Conservation (phyloP, 2,888 invertebrate genomes). For the Troides helena region DNA sequence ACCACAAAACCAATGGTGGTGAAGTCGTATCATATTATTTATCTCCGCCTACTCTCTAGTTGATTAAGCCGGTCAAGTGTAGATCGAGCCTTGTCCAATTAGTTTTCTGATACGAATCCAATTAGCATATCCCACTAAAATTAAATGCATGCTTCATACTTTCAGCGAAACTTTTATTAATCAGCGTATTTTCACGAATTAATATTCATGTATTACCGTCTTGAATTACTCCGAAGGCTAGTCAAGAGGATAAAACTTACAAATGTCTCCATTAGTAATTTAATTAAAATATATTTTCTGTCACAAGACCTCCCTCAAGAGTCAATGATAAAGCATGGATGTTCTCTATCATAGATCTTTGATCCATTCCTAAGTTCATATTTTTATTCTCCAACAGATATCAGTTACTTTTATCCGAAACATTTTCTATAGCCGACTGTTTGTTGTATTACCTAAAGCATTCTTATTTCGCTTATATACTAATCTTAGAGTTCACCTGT, state of each 20-base stretch:
- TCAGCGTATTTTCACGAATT: no score
- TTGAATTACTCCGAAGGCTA: no score
- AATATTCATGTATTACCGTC: no score
- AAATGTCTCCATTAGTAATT: no score
- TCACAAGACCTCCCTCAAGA: no score
- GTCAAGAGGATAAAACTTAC: no score
- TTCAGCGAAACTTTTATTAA: not conserved
- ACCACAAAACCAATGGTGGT: conserved; percentile 8
- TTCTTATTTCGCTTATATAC: not conserved
- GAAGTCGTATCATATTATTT: conserved; percentile 10
- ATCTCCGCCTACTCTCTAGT: conserved; percentile 15
- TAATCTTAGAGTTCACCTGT: not conserved
- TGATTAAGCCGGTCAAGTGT: conserved; percentile 23
- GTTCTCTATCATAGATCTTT: no score
- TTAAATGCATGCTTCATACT: not conserved
- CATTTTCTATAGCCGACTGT: not conserved
- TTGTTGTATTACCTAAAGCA: not conserved
- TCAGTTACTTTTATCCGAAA: not conserved
- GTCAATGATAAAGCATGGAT: no score
- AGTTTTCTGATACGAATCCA: conserved; percentile 12
- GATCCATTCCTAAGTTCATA: no score
- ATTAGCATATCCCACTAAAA: not conserved
- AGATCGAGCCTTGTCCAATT: conserved; percentile 15
- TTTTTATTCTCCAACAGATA: not conserved
- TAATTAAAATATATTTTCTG: no score